Conservation (phyloP, 2,113 vertebrate genomes). For the Orcinus orca region DNA sequence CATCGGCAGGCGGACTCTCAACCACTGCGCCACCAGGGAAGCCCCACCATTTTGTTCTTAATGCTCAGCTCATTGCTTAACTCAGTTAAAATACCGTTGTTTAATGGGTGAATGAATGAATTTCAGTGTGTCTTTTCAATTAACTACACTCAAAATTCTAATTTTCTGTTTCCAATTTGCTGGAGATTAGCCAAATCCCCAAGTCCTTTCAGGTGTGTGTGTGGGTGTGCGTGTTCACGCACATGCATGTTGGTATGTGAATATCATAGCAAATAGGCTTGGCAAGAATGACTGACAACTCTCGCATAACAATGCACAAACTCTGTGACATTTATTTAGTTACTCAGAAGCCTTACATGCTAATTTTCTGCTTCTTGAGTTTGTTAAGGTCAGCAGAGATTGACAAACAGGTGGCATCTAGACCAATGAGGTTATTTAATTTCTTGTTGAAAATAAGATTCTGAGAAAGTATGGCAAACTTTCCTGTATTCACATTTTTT, state of each 20-base stretch:
- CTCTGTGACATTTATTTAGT: background rate
- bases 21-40: no score
- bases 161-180: background rate
- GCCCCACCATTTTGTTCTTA: background rate
- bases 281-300: background rate
- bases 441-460: slow-evolving; percentile 28
- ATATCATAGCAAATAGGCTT: background rate
- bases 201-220: background rate
- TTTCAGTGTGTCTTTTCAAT: background rate
- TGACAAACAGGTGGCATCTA: background rate
- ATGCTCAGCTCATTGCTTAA: background rate
- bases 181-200: background rate
- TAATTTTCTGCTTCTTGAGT: slow-evolving; percentile 47
- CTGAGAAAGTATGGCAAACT: background rate
- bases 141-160: background rate
- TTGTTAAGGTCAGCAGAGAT: slow-evolving; percentile 41
- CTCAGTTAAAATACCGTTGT: background rate
- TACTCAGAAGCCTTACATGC: background rate
- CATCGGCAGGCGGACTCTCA: no score
- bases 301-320: background rate
- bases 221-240: background rate
- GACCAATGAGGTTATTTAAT: slow-evolving; percentile 2
- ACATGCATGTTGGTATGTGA: background rate
- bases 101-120: background rate
- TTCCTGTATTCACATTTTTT: background rate